Percentiles rank a stretch among this genome's conserved stretches.
Conservation (phyloP, 2,888 invertebrate genomes). For the Xestia xanthographa region DNA sequence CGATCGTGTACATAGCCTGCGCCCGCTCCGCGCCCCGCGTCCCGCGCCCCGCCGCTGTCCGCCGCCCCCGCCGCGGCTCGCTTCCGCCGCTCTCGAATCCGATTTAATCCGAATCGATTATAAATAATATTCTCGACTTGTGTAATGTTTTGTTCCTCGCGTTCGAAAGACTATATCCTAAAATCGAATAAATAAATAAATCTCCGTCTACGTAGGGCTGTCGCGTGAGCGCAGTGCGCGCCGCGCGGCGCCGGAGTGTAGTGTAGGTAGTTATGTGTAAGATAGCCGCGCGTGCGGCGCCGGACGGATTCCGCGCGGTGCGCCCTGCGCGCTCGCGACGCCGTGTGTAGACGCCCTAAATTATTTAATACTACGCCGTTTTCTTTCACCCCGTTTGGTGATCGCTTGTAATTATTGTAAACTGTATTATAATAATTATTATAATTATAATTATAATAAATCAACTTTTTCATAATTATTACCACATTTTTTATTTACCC, state of each 20-base stretch:
- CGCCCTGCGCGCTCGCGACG: slow-evolving; percentile 71
- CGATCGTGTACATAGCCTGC: slow-evolving; percentile 80
- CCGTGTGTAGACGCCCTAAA: slow-evolving; percentile 80
- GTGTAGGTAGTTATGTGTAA: slow-evolving; percentile 57
- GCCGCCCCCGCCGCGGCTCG: slow-evolving; percentile 80
- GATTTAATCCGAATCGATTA: slow-evolving; percentile 89
- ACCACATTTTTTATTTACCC: slow-evolving; percentile 82
- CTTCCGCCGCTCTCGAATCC: slow-evolving; percentile 88
- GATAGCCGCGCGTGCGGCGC: slow-evolving; percentile 45
- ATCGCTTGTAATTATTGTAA: slow-evolving; percentile 91
- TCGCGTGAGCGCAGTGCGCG: slow-evolving; percentile 70
- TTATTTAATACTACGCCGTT: slow-evolving; percentile 90
- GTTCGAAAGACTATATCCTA: slow-evolving; percentile 91
- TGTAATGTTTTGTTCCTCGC: slow-evolving; percentile 91
- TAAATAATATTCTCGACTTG: slow-evolving; percentile 90
- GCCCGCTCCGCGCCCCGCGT: slow-evolving; percentile 68
- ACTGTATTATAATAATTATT: slow-evolving; percentile 91
- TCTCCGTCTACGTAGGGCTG: slow-evolving; percentile 73
- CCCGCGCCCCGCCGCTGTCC: slow-evolving; percentile 69
- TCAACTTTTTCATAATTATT: slow-evolving; percentile 91
- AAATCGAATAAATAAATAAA: slow-evolving; percentile 82
- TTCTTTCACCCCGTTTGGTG: slow-evolving; percentile 91
- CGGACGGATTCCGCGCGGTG: slow-evolving; percentile 59
- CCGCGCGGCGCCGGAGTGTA: slow-evolving; percentile 57
- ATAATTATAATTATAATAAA: slow-evolving; percentile 90